Evolutionary conservation across 92 coral and sea anemone species (phyloP), one percentile per base, ranked within the genome.

Genomic region (Epizoanthus rinbou): DNA sequence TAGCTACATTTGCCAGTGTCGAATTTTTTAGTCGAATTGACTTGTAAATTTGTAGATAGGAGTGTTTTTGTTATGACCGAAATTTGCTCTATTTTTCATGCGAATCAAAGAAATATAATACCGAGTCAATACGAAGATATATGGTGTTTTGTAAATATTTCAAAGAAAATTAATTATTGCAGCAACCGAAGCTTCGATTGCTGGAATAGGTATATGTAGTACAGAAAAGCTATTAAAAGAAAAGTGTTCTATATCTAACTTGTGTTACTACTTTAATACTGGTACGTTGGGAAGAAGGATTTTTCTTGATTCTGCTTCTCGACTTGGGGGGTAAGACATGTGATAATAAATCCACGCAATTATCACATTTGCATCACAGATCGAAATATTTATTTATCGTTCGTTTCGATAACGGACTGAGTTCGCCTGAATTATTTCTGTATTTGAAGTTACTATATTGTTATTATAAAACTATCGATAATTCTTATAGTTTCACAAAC

Each of bases 1-100:
- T 39, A 57, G 24, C 31, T 37, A 78, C 71, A 63, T 57, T n/a
- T 62, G 45, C n/a, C 22, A 33, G 53, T 21, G 52, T 78, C 71
- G 39, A 35, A 63, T 41, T 78, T 78, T 78, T 8, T 21, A 78
- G 23, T 39, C 19, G 57, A 60, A 25, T 76, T 76, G 82, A 78
- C 35, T 25, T 78, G 82, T 78, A 78, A 78, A 78, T 62, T 22
- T 76, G 64, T 63, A 41, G 69, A 19, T 78, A 78, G 67, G 57
- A 62, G 58, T 78, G 43, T 76, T 63, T 33, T 41, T 50, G 39
- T 62, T 33, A 57, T 19, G 23, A 21, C 54, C 8, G 43, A 43
- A 63, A 76, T 22, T 8, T 58, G 17, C 56, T 41, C 50, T 78
- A 78, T 78, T 59, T 78, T 78, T 78, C 8, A 57, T 39, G 57